Evolutionary conservation across 2,113 vertebrate genomes (phyloP), one percentile per base, ranked within the genome.

Genomic region (Thalassarche chlororhynchos): DNA sequence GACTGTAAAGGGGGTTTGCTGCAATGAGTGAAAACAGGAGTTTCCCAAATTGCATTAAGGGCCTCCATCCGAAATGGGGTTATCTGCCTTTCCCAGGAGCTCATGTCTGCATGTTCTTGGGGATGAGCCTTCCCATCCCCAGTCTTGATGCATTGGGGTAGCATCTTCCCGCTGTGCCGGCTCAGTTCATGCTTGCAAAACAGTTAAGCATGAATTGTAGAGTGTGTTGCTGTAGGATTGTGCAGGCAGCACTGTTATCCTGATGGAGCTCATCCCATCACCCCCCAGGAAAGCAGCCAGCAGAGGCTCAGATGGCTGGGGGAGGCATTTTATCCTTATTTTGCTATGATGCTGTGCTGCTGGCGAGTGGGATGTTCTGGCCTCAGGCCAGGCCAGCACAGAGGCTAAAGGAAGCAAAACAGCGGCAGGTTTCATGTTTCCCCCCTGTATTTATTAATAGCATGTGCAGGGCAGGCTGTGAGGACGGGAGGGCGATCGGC

Each of bases 401-500:
- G 75, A 68, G 74, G 38, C 29, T 60, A 0, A 17, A 70, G 55
- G 65, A 74, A 71, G 72, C 3, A 42, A 51, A 92, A 16, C 26
- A 42, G 20, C 0, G 0, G 9, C 46, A 34, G n/a, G 20, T 40
- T 71, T 55, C 15, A 1, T 28, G 21, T 70, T 84, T 14, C 12
- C 18, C 54, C 12, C 14, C 9, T 34, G 15, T 19, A 12, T 91
- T 87, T 71, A 42, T 58, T 54, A 52, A 31, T 4, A 23, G 58
- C 42, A n/a, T 28, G 12, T 1, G 4, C 17, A 10, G 24, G 15
- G 64, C 40, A 36, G 31, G 60, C 64, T 66, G 55, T 0, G 14
- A 34, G 49, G 60, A 14, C 1, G 17, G 24, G 13, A 19, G 36
- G 7, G 9, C 0, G 26, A 13, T 64, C 0, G 1, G 10, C 58